phyloP scores from a whole-genome alignment of 1,140 invertebrate genomes.

The Hycleus cichorii region DNA sequence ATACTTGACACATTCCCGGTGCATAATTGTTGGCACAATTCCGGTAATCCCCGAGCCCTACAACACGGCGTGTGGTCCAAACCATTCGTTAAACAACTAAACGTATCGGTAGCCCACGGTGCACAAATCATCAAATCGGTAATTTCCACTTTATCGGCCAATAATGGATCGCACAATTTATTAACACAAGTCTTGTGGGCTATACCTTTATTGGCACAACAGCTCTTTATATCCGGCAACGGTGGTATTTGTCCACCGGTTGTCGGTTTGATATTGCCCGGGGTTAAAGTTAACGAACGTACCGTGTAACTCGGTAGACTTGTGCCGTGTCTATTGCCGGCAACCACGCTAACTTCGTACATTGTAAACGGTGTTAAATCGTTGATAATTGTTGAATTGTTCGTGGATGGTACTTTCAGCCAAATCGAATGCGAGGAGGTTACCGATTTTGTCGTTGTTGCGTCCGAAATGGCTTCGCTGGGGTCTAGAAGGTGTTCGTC shows the following conservation, averaged over 20 bases:
- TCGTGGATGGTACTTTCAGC: slow-evolving; percentile 47
- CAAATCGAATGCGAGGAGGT: slow-evolving; percentile 35
- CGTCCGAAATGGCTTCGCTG: not conserved
- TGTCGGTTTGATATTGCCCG: slow-evolving; percentile 49
- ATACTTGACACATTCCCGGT: slow-evolving; percentile 68
- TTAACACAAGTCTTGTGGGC: slow-evolving; percentile 64
- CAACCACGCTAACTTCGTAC: slow-evolving; percentile 69
- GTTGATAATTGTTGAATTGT: slow-evolving; percentile 51
- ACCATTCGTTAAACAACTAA: slow-evolving; percentile 70
- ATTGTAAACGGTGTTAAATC: slow-evolving; percentile 64
- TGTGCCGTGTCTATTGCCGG: slow-evolving; percentile 63
- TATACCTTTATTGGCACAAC: slow-evolving; percentile 64
- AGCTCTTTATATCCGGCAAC: slow-evolving; percentile 63
- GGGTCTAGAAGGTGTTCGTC: slow-evolving; percentile 41
- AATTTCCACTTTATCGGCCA: slow-evolving; percentile 52
- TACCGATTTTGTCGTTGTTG: slow-evolving; percentile 5
- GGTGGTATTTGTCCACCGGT: slow-evolving; percentile 47
- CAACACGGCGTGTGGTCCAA: slow-evolving; percentile 78
- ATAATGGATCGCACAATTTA: slow-evolving; percentile 69
- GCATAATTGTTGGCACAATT: slow-evolving; percentile 65
- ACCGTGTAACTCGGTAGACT: slow-evolving; percentile 65
- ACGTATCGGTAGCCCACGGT: slow-evolving; percentile 70
- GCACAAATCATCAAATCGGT: slow-evolving; percentile 79
- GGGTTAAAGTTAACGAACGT: slow-evolving; percentile 58
- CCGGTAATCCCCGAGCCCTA: slow-evolving; percentile 61